phyloP scores from a whole-genome alignment of 2,797 vertebrate genomes.

The Pitangus sulphuratus region DNA sequence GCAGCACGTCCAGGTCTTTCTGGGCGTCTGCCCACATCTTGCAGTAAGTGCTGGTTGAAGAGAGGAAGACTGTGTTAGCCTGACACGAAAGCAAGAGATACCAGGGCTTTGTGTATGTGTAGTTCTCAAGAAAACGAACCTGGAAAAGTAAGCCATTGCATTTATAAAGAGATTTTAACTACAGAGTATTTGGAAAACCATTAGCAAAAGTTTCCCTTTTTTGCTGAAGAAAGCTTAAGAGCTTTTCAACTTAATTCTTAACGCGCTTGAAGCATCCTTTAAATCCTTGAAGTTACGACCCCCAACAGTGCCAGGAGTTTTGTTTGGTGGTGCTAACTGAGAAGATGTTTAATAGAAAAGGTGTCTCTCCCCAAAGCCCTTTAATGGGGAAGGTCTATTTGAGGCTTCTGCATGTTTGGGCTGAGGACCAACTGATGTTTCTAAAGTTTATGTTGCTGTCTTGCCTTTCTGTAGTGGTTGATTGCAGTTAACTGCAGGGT shows the following conservation, averaged over 20 bases:
- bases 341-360: not conserved
- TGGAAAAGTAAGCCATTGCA: not conserved
- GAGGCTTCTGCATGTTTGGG: not conserved
- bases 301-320: not conserved
- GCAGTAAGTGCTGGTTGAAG: constrained; percentile 75
- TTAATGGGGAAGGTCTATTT: not conserved
- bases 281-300: not conserved
- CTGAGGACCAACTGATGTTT: not conserved
- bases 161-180: not conserved
- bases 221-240: not conserved
- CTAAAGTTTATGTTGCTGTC: not conserved
- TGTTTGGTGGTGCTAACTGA: not conserved
- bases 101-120: not conserved
- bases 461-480: not conserved
- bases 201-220: not conserved
- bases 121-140: not conserved
- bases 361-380: not conserved
- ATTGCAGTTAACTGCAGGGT: not conserved
- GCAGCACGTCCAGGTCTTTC: constrained; percentile 74
- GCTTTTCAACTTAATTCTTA: not conserved
- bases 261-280: not conserved
- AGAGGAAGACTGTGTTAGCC: not conserved
- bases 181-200: not conserved
- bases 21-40: constrained; percentile 83
- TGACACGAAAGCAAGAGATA: not conserved